Evolutionary conservation across 1,140 invertebrate genomes (phyloP), one percentile per base, ranked within the genome.

Genomic region (Ylistrum balloti): DNA sequence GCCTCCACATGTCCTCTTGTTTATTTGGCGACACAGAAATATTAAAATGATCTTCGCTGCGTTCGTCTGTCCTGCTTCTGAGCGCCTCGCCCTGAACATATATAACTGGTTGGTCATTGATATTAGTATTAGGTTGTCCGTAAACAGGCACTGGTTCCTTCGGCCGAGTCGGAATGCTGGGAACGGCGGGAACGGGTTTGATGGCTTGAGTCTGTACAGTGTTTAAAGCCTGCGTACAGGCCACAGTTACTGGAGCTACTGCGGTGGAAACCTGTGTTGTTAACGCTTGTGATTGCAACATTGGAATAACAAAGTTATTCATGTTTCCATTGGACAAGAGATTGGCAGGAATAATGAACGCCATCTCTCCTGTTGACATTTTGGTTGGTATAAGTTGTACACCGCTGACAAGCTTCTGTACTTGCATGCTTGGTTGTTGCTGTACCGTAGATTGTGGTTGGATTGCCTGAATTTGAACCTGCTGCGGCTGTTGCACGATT

Each of bases 361-460:
- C 96, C 93, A 97, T 96, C 94, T 97, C 97, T 0, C 97, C 96
- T 35, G 97, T 98, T 28, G 97, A 97, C 92, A 97, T 96, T 86
- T 97, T 97, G 33, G 97, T 98, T 85, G 97, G 98, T 17, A 98
- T 97, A 33, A 98, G 96, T 91, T 98, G 98, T 17, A 97, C 96
- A 48, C 96, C 97, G 38, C 90, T 91, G 10, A 91, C 33, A 15
- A 93, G 34, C 48, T 93, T 94, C 56, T n/a, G 56, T 5, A 74
- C 56, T 28, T 74, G 56, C 56, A 74, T 74, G 56, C 56, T 74
- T 0, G 56, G 56, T 17, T 74, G 56, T 74, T 74, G 45, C 22
- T 48, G 56, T 17, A 74, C n/a, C 3, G 56, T 74, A 17, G 56
- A 3, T 28, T 74, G 56, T 74, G 56, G 22, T 28, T 74, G 56